These are phyloP conservation scores for Oryctolagus cuniculus DNA, from an alignment of 2,113 vertebrate genomes.

Conservation along the genomic window DNA sequence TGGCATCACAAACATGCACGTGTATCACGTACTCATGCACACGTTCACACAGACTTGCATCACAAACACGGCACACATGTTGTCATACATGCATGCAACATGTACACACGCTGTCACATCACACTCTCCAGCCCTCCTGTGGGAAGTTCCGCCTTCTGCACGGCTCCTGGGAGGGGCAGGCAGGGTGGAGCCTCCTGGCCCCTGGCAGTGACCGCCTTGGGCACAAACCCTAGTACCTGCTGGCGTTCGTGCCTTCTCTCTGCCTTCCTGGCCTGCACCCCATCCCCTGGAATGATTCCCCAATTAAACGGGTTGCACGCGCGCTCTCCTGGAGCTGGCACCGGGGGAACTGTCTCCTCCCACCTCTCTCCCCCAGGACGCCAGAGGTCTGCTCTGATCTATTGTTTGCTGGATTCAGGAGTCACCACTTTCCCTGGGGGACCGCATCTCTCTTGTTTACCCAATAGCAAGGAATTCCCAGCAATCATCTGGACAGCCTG, in stretches of 20 bases:
- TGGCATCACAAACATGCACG: too few relatives aligned
- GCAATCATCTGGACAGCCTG: not conserved
- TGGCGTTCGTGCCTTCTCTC: not conserved
- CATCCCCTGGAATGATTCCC: not conserved
- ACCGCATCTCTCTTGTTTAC: slow-evolving; percentile 77
- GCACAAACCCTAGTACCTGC: not conserved
- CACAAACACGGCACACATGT: too few relatives aligned
- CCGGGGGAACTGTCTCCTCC: slow-evolving; percentile 52
- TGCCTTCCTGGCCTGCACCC: not conserved
- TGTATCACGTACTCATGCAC: too few relatives aligned
- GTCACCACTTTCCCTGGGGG: slow-evolving; percentile 21
- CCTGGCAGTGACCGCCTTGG: accelerated
- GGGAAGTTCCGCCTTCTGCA: not conserved
- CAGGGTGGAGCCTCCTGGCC: not conserved
- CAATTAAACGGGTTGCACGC: not conserved
- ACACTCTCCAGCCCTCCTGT: not conserved
- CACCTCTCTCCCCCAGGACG: slow-evolving; percentile 31
- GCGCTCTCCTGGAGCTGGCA: not conserved
- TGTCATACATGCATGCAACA: too few relatives aligned
- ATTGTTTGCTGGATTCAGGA: slow-evolving; percentile 78
- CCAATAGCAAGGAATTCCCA: slow-evolving; percentile 61
- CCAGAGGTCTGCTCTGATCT: slow-evolving; percentile 61
- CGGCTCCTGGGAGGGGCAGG: not conserved
- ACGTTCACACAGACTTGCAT: too few relatives aligned
- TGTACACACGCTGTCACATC: too few relatives aligned